Evolutionary conservation across 2,797 vertebrate genomes (phyloP), one percentile per base, ranked within the genome.

Genomic region (Spondyliosoma cantharus): DNA sequence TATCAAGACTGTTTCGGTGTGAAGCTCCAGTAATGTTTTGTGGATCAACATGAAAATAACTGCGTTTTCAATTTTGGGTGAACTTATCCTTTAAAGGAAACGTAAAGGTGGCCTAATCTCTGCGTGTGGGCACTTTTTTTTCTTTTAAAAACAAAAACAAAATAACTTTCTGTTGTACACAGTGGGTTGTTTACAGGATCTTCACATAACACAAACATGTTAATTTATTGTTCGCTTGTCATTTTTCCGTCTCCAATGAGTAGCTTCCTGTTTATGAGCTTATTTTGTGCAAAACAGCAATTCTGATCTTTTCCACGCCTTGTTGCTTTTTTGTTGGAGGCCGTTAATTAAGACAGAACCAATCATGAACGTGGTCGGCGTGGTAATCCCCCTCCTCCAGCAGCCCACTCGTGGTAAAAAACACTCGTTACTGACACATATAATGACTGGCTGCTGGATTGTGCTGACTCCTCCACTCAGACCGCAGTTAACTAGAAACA

Each of bases 401-500:
- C 71, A 76, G 87, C 84, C 83, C 89, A 89, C 85, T 86, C 37
- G 61, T 45, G 83, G 87, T 91, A 83, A 92, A 87, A 92, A 87
- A 92, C 82, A 78, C 78, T 93, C 90, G 88, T 94, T 92, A 93
- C 91, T 85, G 89, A 93, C 90, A 87, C 89, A 78, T 84, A 81
- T 90, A 94, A 94, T 93, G 89, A 93, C 81, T 71, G 84, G 84
- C 54, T 92, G 85, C 76, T 24, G 86, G 81, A 91, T 92, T 93
- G 89, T 92, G 92, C 91, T 95, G 91, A 94, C 91, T 94, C 90
- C 79, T 78, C 61, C 4, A 50, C 85, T 89, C 78, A 82, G 65
- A 89, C 90, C 91, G 27, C 90, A 89, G 76, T 78, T 93, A 94
- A 93, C 88, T 60, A 87, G 89, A 86, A 95, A 93, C 94, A 94